Conservation (phyloP, 2,888 invertebrate species). For the Andrena haemorrhoa region DNA sequence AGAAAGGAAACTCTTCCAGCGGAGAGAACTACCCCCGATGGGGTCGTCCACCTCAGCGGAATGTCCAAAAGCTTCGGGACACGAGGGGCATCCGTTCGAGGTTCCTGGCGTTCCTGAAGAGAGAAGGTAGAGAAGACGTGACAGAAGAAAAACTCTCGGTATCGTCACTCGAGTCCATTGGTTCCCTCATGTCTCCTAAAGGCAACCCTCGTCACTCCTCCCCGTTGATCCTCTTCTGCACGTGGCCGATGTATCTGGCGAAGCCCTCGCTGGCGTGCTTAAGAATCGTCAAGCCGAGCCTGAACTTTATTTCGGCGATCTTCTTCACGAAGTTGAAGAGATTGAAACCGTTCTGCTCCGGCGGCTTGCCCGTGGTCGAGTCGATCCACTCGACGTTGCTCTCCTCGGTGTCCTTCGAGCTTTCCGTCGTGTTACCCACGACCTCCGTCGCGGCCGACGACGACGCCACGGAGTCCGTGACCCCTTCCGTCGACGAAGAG, state of each 20-base stretch:
- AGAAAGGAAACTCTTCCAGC: background rate
- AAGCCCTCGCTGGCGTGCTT: constrained; percentile 89
- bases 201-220: constrained; percentile 72
- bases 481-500: constrained; percentile 8
- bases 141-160: constrained; percentile 1
- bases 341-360: constrained; percentile 71
- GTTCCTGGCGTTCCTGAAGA: constrained; percentile 13
- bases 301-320: constrained; percentile 89
- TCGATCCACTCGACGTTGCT: constrained; percentile 74
- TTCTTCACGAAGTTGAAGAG: constrained; percentile 88
- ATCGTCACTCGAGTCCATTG: constrained; percentile 39
- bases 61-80: background rate
- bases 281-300: constrained; percentile 89
- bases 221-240: constrained; percentile 85
- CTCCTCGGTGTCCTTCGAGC: constrained; percentile 57
- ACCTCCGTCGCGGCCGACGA: constrained; percentile 25
- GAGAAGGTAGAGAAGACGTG: constrained; percentile 2
- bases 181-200: background rate
- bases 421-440: constrained; percentile 21
- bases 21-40: background rate
- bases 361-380: constrained; percentile 65
- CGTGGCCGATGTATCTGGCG: constrained; percentile 88
- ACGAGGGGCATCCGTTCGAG: constrained; percentile 8
- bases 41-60: background rate
- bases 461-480: constrained; percentile 10